A percentile compares a stretch with the other conserved stretches of the same genome.
phyloP scores from a whole-genome alignment of 1,140 invertebrate genomes.

The Elymnias hypermnestra region DNA sequence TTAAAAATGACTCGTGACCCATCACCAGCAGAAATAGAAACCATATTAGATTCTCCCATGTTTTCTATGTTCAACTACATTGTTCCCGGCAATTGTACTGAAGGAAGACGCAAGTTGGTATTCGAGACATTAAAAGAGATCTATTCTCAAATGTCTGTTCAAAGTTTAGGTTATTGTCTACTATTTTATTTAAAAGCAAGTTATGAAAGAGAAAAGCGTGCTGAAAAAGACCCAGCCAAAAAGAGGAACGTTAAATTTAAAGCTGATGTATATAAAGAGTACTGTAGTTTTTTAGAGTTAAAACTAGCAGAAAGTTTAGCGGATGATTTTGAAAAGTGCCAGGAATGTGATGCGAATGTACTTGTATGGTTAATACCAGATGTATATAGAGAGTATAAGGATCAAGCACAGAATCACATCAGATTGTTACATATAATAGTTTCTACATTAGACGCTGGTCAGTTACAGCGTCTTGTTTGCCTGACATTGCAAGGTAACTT shows the following conservation, averaged over 20 bases:
- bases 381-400: slow-evolving; percentile 93
- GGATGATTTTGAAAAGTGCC: slow-evolving; percentile 89
- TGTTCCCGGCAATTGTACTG: slow-evolving; percentile 77
- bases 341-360: slow-evolving; percentile 90
- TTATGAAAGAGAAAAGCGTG: slow-evolving; percentile 58
- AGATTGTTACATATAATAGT: slow-evolving; percentile 92
- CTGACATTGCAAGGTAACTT: slow-evolving; percentile 92
- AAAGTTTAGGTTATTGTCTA: slow-evolving; percentile 88
- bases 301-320: slow-evolving; percentile 87
- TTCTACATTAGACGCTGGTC: slow-evolving; percentile 90
- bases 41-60: slow-evolving; percentile 53
- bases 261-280: slow-evolving; percentile 89
- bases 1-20: slow-evolving; percentile 49
- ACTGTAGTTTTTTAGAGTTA: slow-evolving; percentile 87
- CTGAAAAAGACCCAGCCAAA: slow-evolving; percentile 63
- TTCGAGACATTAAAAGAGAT: slow-evolving; percentile 86
- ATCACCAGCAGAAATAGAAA: slow-evolving; percentile 48
- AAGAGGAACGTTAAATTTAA: slow-evolving; percentile 86
- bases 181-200: slow-evolving; percentile 79
- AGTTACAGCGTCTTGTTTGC: slow-evolving; percentile 93
- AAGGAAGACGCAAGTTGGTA: slow-evolving; percentile 86
- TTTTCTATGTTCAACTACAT: slow-evolving; percentile 63
- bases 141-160: slow-evolving; percentile 78
- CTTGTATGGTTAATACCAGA: slow-evolving; percentile 94
- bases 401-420: slow-evolving; percentile 89